Evolutionary conservation across 1,140 invertebrate species (phyloP).

Genomic region (Linepithema humile): DNA sequence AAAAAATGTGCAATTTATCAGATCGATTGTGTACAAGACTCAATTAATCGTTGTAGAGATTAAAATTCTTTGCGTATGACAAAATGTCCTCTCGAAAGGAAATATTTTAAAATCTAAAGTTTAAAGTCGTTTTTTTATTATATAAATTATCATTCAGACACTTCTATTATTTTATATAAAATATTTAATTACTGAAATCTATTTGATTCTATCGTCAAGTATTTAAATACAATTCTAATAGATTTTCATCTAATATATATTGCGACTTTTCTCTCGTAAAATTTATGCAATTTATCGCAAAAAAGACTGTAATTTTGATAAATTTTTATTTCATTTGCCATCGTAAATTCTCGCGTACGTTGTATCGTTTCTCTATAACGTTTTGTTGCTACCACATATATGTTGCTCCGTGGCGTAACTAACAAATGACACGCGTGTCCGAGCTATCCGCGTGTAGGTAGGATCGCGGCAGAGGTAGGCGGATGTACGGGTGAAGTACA

Average conservation of each 20-base stretch:
- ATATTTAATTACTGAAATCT: not conserved
- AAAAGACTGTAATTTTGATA: not conserved
- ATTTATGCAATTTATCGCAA: not conserved
- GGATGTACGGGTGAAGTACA: constrained; percentile 65
- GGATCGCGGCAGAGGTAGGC: not conserved
- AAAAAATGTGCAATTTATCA: constrained; percentile 8
- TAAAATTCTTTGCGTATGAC: not conserved
- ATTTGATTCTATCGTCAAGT: not conserved
- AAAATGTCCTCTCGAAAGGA: not conserved
- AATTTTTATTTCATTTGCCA: not conserved
- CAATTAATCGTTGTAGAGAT: no score
- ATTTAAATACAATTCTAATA: not conserved
- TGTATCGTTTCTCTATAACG: not conserved
- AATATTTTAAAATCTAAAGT: not conserved
- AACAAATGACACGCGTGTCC: constrained; percentile 60
- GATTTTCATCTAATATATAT: no score
- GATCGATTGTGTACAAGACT: not conserved
- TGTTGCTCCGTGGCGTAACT: constrained; percentile 11
- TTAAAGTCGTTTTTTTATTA: not conserved
- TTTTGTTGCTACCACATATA: constrained; percentile 15
- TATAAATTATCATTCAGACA: no score
- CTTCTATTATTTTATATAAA: not conserved
- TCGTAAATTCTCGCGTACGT: not conserved
- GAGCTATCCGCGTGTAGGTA: constrained; percentile 4
- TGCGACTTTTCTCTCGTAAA: not conserved